Percentiles rank a stretch among this genome's conserved stretches.
Evolutionary conservation across 2,113 vertebrate species (phyloP).

Genomic region (Anguilla japonica): DNA sequence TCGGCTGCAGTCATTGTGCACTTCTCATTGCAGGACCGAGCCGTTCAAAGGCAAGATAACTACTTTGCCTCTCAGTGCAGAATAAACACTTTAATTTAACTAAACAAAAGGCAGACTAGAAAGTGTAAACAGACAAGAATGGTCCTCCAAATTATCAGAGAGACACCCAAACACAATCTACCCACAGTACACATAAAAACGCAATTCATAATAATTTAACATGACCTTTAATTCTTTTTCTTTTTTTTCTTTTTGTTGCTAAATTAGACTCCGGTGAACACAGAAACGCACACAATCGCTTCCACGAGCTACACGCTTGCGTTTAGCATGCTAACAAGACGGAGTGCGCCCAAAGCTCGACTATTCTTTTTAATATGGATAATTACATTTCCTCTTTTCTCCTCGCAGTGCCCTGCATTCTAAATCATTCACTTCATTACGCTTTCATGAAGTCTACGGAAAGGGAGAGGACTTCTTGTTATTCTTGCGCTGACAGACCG

Average conservation of each 20-base stretch:
- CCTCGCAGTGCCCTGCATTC: slow-evolving; percentile 54
- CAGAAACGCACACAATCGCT: slow-evolving; percentile 41
- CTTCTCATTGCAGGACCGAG: neutral
- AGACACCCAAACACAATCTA: slow-evolving; percentile 41
- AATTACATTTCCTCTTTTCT: slow-evolving; percentile 69
- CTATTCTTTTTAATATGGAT: slow-evolving; percentile 68
- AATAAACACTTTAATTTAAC: slow-evolving; percentile 39
- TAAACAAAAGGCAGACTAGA: slow-evolving; percentile 50
- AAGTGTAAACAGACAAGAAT: slow-evolving; percentile 20
- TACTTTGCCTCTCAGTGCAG: neutral
- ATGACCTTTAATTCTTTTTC: slow-evolving; percentile 44
- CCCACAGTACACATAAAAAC: slow-evolving; percentile 45
- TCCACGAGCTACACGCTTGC: slow-evolving; percentile 58
- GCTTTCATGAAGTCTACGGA: slow-evolving; percentile 73
- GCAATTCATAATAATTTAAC: slow-evolving; percentile 37
- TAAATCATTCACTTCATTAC: slow-evolving; percentile 66
- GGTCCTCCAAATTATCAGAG: slow-evolving; percentile 38
- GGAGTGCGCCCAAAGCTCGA: slow-evolving; percentile 49
- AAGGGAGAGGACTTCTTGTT: slow-evolving; percentile 56
- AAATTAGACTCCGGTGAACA: slow-evolving; percentile 27
- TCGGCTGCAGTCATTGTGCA: neutral
- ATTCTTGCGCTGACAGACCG: slow-evolving; percentile 62
- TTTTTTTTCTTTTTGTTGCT: slow-evolving; percentile 21
- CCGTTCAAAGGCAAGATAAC: neutral
- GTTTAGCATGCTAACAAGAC: slow-evolving; percentile 57